These are phyloP conservation scores for Rhyzopertha dominica DNA, from an alignment of 1,140 invertebrate species.

Conservation along the genomic window DNA sequence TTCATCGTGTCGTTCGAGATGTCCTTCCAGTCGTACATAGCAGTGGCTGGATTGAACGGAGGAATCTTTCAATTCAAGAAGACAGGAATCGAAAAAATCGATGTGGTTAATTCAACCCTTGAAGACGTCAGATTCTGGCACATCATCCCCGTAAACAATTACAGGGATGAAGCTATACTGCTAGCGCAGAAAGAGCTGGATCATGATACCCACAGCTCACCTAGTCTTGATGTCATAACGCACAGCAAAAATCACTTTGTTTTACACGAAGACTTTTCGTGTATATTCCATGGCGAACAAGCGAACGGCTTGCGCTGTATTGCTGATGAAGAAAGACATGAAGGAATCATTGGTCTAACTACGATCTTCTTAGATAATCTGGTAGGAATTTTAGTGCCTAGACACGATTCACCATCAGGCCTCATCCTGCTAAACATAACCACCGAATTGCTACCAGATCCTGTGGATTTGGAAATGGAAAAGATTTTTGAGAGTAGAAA, in stretches of 20 bases:
- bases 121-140: conserved; percentile 39
- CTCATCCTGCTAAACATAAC: conserved; percentile 24
- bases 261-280: conserved; percentile 45
- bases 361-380: conserved; percentile 38
- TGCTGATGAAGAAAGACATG: conserved; percentile 37
- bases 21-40: conserved; percentile 46
- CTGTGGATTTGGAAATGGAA: conserved; percentile 20
- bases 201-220: conserved; percentile 43
- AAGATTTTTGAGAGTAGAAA: conserved; percentile 35
- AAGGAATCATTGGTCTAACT: conserved; percentile 35
- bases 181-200: conserved; percentile 48
- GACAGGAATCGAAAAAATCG: conserved; percentile 38
- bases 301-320: conserved; percentile 43
- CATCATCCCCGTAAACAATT: conserved; percentile 45
- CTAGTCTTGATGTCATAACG: conserved; percentile 47
- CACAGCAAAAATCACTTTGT: conserved; percentile 49
- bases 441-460: conserved; percentile 22
- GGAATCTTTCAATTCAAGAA: conserved; percentile 45
- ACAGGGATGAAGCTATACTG: conserved; percentile 49
- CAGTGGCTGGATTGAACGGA: conserved; percentile 42
- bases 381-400: conserved; percentile 42
- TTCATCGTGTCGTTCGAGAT: conserved; percentile 40
- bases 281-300: conserved; percentile 36
- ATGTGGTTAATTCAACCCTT: conserved; percentile 28
- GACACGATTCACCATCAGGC: conserved; percentile 18